Base-by-base conservation (phyloP, 2,797 vertebrate genomes). In the Myioborus miniatus region DNA sequence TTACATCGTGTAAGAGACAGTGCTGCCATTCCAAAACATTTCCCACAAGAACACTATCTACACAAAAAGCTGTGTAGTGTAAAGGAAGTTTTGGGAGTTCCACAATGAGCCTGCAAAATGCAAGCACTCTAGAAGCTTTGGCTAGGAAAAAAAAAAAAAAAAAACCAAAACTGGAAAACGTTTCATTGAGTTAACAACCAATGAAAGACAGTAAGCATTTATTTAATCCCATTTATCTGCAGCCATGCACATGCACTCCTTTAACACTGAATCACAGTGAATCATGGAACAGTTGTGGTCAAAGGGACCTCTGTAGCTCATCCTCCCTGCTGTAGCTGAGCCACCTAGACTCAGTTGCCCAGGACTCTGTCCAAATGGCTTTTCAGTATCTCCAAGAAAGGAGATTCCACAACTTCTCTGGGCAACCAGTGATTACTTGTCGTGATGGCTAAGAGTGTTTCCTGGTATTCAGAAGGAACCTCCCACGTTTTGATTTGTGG, bases 91-190 rank as follows among this genome's bases (percentile, higher is more conserved):
- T 72, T 21, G 18, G 3, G 34, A 22, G 23, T 52, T 70, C 34
- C 36, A 77, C 16, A 70, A 27, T 12, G 9, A 91, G 74, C 7
- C 23, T 50, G 22, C 11, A 91, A 91, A 77, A 65, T 5, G 0
- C 16, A 62, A 76, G 39, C 65, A 59, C 27, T 56, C 55, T 26
- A 78, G 29, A 62, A 77, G 36, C 12, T 37, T 47, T 11, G 43
- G 27, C 44, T 46, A 64, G 9, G 0, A 19, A 4, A 4, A 24
- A 30, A 32, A 15, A 8, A 4, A 7, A 43, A 43, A 30, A 32
- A 10, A 29, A 26, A 1, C 27, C 18, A 34, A 43, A 46, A 79
- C 1, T 3, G 8, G 34, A 49, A 50, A 32, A 5, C 5, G 21
- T 19, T 29, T 29, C 16, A 41, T 21, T 60, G n/a, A 63, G 20